Base-by-base conservation (phyloP, 2,113 vertebrate species). In the Sebastes fasciatus region DNA sequence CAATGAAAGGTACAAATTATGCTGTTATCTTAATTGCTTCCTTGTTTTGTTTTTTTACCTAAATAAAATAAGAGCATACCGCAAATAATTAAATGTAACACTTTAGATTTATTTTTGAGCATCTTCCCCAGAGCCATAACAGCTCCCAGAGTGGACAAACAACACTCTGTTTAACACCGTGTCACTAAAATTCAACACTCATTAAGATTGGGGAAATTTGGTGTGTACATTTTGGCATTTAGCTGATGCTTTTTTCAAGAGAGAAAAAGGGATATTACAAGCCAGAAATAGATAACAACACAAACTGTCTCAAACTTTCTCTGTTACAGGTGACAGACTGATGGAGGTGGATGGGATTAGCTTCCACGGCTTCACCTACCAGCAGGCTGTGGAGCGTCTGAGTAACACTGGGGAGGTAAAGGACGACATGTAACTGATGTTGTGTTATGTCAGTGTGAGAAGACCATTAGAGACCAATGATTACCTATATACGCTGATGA, bases 341-440 rank as follows among this genome's bases (percentile, higher is more conserved):
- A 72, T 97, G 86, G 96, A 97, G 80, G 97, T 98, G 55, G 94
- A 98, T 21, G 95, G 96, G 16, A 80, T 88, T 54, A 94, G 91
- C 81, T 94, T 98, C 52, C 94, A 94, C 1, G 94, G 95, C 42
- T 94, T 97, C 85, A 97, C 95, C 4, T 96, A 97, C 83, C 96
- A 95, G 84, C 96, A 97, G 86, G 97, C 97, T 14, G 96, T 98
- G 89, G 96, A 96, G 60, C 93, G 90, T 68, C 94, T 98, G 60
- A 95, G 95, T 79, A 96, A 94, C 75, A 96, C 96, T 17, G 94
- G 91, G 17, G 94, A 97, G 96, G 97, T 97, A 89, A 83, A 48
- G 10, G 5, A 16, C 2, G 1, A 26, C 4, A 75, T 64, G n/a
- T 1, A 4, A 60, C 14, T 26, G 14, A 57, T 42, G 14, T 40